Evolutionary conservation across 2,113 vertebrate genomes (phyloP), one percentile per base, ranked within the genome.

Genomic region (Tiliqua scincoides): DNA sequence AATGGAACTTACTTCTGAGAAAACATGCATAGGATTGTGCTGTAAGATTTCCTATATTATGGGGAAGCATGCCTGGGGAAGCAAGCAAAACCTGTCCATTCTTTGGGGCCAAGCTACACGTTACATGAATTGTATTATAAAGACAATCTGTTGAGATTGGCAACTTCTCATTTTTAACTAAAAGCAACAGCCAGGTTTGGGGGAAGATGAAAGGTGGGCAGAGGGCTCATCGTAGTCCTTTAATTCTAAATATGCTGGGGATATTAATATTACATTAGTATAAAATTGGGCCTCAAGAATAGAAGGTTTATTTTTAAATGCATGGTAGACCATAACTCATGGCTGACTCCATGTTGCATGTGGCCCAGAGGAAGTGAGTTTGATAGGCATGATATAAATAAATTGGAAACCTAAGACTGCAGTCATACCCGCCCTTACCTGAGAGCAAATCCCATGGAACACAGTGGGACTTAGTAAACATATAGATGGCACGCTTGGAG

Each of bases 321-420:
- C 77, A 17, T 85, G 76, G 20, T 57, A 61, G 76, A 88, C 4
- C n/a, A 85, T 62, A 90, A 68, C 3, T 10, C 63, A 87, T 82
- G 54, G 2, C 3, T 65, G 74, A 40, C 32, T 78, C 91, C 43
- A 48, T 48, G 61, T 5, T 67, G 61, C 35, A 37, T 54, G 10
- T n/a, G 3, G 59, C 32, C 43, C 21, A 4, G 23, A 21, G 17
- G 7, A 27, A 76, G 1, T 7, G 71, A 15, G 4, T 72, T 40
- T 83, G 6, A 75, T 91, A 87, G 83, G 3, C 52, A 25, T 48
- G 17, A 12, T 62, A 20, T 79, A 74, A 83, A 48, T 0, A 1
- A 74, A 35, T 68, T 68, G 65, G 65, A 68, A 68, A 32, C 65
- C 27, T 37, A 17, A 48, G 43, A 8, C 43, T 48, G 43, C 43